Conservation (phyloP, 2,797 vertebrate species). For the Leuciscus waleckii region DNA sequence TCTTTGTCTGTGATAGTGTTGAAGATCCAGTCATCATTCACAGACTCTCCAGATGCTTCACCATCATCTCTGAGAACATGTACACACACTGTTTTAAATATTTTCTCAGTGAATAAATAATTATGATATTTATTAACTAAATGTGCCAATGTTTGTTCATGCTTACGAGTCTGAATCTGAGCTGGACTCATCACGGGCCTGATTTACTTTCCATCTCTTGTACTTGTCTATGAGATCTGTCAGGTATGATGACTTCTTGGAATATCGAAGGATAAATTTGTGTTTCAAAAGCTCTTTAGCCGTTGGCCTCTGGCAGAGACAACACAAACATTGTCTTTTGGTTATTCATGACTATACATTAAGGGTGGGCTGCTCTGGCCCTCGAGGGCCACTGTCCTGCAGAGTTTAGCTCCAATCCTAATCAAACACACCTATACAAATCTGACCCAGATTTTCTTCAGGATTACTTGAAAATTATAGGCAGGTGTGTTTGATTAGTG, state of each 20-base stretch:
- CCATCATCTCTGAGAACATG: slow-evolving; percentile 61
- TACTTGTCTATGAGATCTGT: slow-evolving; percentile 88
- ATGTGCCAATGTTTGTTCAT: neutral
- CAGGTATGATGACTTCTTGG: slow-evolving; percentile 88
- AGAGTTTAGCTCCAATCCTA: neutral
- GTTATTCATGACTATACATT: neutral
- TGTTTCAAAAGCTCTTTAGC: slow-evolving; percentile 90
- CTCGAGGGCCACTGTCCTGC: neutral
- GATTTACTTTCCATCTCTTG: slow-evolving; percentile 88
- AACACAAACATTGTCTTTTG: neutral
- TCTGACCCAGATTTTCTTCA: neutral
- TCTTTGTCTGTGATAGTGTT: slow-evolving; percentile 88
- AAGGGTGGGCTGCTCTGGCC: neutral
- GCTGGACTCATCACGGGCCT: slow-evolving; percentile 83
- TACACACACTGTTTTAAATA: neutral
- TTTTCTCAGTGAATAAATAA: neutral
- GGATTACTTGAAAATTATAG: neutral
- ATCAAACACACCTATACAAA: neutral
- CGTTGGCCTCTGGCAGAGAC: slow-evolving; percentile 80
- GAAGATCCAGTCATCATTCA: slow-evolving; percentile 86
- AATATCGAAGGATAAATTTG: slow-evolving; percentile 84
- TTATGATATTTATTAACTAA: neutral
- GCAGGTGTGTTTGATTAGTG: neutral
- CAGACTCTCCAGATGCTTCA: slow-evolving; percentile 85
- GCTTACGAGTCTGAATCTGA: slow-evolving; percentile 87